Evolutionary conservation across 2,888 invertebrate genomes (phyloP), one percentile per base, ranked within the genome.

Genomic region (Metalampra italica): DNA sequence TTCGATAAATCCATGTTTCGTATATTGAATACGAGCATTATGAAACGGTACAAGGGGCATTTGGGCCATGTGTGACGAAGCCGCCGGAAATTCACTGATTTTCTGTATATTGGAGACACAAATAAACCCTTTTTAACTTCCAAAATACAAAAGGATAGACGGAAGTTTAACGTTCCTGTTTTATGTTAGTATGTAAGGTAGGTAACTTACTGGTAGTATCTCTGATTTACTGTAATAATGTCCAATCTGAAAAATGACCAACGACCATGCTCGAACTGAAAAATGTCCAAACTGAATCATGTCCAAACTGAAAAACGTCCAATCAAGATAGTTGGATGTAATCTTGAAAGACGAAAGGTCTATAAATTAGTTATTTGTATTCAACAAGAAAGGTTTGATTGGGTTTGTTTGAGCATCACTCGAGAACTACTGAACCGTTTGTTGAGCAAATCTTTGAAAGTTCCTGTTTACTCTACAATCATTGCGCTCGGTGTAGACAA

Each of bases 1-100:
- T 54, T 54, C 54, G 48, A 52, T 52, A 55, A 52, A 53, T 49
- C 47, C 29, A 15, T 15, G 43, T 38, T 9, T 39, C 41, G 50
- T 49, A 59, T 59, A 55, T 56, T 52, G 55, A 56, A 58, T 49
- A 47, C 14, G 37, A 37, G 15, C 45, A n/a, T n/a, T n/a, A n/a
- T n/a, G n/a, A n/a, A n/a, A n/a, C n/a, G n/a, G n/a, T n/a, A n/a
- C n/a, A n/a, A n/a, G n/a, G n/a, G n/a, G n/a, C n/a, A 12, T 42
- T 41, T 7, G 34, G 34, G 36, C 34, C 34, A 14, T 15, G 34
- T 44, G 34, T 34, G 22, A 40, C 40, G 40, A 46, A 30, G 30
- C 45, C 14, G 9, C 8, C 9, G 9, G 29, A 29, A 29, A 42
- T n/a, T 42, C 7, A 9, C 5, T 29, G 9, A 9, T 29, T 42